Evolutionary conservation across 2,888 invertebrate genomes (phyloP).

Genomic region (Eupithecia subfuscata): DNA sequence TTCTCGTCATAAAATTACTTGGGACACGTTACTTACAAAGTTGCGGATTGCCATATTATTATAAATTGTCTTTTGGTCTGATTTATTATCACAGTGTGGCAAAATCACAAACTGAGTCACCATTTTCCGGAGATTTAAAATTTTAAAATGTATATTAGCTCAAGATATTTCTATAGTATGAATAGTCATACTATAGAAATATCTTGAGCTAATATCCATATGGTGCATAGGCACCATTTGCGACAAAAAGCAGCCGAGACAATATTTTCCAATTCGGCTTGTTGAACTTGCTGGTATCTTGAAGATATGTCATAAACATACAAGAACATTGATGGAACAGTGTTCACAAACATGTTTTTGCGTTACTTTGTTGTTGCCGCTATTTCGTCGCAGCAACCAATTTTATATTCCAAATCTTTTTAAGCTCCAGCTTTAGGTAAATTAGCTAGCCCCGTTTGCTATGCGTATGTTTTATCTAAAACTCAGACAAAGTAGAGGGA

Average conservation of each 20-base stretch:
- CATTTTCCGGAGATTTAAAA: neutral
- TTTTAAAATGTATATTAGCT: neutral
- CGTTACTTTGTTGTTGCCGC: too few relatives aligned
- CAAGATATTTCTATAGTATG: neutral
- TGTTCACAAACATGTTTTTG: neutral
- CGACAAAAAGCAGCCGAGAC: neutral
- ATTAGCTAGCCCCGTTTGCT: too few relatives aligned
- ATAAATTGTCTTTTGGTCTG: slow-evolving; percentile 3
- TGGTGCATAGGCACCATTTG: too few relatives aligned
- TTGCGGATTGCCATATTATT: neutral
- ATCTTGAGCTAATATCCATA: too few relatives aligned
- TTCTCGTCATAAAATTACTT: neutral
- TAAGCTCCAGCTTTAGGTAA: too few relatives aligned
- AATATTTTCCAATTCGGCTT: neutral
- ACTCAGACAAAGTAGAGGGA: too few relatives aligned
- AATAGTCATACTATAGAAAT: too few relatives aligned
- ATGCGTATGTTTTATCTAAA: too few relatives aligned
- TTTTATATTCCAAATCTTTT: too few relatives aligned
- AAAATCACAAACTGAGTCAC: neutral
- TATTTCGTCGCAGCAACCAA: too few relatives aligned
- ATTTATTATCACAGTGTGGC: neutral
- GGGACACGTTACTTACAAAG: neutral
- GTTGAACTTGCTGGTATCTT: neutral
- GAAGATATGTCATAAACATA: neutral
- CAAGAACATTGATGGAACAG: neutral